phyloP scores from a whole-genome alignment of 2,888 invertebrate species.

The Apamea anceps region DNA sequence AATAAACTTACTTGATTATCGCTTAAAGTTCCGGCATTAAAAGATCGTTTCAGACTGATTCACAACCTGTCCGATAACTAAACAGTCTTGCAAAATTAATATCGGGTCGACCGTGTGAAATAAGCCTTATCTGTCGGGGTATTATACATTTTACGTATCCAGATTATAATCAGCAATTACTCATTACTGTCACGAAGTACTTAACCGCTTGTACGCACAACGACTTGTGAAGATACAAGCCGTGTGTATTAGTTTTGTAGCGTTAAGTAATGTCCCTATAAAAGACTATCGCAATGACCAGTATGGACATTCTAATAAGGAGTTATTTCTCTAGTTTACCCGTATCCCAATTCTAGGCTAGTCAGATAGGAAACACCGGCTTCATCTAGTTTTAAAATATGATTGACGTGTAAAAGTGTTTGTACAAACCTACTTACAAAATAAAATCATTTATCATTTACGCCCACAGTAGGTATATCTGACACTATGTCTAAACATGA shows the following conservation, averaged over 20 bases:
- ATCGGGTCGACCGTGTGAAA: conserved; percentile 3
- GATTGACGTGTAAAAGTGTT: too few relatives aligned
- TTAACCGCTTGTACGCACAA: neutral
- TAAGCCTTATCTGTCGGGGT: conserved; percentile 21
- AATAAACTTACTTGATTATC: neutral
- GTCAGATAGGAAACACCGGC: too few relatives aligned
- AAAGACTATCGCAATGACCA: too few relatives aligned
- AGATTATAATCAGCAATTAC: conserved; percentile 7
- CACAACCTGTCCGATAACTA: neutral
- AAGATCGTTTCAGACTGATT: neutral
- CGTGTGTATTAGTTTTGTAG: neutral
- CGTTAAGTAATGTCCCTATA: too few relatives aligned
- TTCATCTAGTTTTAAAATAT: too few relatives aligned
- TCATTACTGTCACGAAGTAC: conserved; percentile 13
- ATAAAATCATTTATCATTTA: too few relatives aligned
- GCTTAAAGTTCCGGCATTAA: neutral
- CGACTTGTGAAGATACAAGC: neutral
- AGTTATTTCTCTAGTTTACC: too few relatives aligned
- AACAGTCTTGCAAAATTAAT: conserved; percentile 17
- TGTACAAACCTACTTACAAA: too few relatives aligned
- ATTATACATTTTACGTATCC: conserved; percentile 5
- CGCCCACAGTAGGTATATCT: too few relatives aligned
- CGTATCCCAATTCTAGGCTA: too few relatives aligned
- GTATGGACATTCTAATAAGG: too few relatives aligned
- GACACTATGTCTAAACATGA: too few relatives aligned